Conservation (phyloP, 2,797 vertebrate genomes). For the Synaphobranchus kaupii region DNA sequence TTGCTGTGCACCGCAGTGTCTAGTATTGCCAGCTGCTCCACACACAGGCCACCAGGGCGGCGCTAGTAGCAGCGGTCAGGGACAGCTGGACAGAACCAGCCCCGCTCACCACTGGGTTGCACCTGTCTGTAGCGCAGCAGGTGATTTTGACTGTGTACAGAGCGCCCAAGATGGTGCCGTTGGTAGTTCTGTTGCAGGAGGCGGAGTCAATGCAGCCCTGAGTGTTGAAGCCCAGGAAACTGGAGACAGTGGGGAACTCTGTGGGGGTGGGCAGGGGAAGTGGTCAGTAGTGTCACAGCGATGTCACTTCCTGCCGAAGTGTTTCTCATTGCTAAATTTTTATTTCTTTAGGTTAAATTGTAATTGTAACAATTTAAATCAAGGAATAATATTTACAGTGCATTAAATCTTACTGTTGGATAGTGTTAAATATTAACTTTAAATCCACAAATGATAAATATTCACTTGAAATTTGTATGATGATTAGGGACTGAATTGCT, state of each 20-base stretch:
- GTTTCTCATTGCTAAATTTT: background rate
- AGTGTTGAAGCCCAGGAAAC: slow-evolving; percentile 46
- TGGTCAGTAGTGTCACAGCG: background rate
- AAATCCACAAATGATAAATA: background rate
- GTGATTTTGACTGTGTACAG: rapidly evolving
- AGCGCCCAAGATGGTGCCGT: background rate
- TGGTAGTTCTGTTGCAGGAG: background rate
- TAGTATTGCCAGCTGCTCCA: slow-evolving; percentile 40
- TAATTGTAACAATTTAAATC: background rate
- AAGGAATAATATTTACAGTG: background rate
- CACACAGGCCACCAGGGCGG: slow-evolving; percentile 50
- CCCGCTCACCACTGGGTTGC: slow-evolving; percentile 49
- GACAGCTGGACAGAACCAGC: slow-evolving; percentile 54
- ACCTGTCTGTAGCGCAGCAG: slow-evolving; percentile 56
- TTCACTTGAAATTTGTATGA: background rate
- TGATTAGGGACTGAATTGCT: background rate
- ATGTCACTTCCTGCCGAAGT: background rate
- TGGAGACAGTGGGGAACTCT: slow-evolving; percentile 40
- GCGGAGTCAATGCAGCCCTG: slow-evolving; percentile 36
- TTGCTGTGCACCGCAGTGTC: background rate
- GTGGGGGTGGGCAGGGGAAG: background rate
- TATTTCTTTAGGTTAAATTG: background rate
- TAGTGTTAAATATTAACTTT: background rate
- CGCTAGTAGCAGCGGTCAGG: slow-evolving; percentile 37
- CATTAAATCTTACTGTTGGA: background rate